Base-by-base conservation (phyloP, 2,113 vertebrate species). In the Phoxinus phoxinus region DNA sequence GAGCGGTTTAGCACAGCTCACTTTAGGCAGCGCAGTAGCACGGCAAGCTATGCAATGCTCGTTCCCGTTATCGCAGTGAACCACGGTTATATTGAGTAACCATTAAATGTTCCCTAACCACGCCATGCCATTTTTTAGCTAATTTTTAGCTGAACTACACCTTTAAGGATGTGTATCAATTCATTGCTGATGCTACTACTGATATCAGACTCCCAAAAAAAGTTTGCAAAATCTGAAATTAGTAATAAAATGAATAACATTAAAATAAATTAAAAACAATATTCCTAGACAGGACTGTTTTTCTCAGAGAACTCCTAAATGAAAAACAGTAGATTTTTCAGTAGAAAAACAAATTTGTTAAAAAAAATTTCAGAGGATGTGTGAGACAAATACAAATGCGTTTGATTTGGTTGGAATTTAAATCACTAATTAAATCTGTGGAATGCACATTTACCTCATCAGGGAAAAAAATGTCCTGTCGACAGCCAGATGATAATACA, bases 331-430 rank as follows among this genome's bases (percentile, higher is more conserved):
- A 74, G 71, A 46, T 48, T 74, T n/a, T n/a, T n/a, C n/a, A n/a
- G n/a, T n/a, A n/a, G n/a, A n/a, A n/a, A n/a, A n/a, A n/a, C n/a
- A n/a, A n/a, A n/a, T n/a, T n/a, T n/a, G n/a, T n/a, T n/a, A n/a
- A n/a, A n/a, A n/a, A n/a, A n/a, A n/a, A n/a, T n/a, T n/a, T n/a
- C 41, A 46, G 71, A 25, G 71, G 41, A 46, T 8, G 2, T 2
- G 2, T 73, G 41, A 74, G 71, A 73, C n/a, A 48, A 25, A 74
- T 48, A 44, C 41, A 17, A 74, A 48, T 23, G 23, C 11, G 0
- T 74, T 17, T 73, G 41, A 73, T 73, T 46, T 74, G 71, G 41
- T 25, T 17, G 41, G 23, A 46, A 74, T 74, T 74, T 46, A 74
- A 73, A 46, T 46, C 71, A 74, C 41, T 46, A 74, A 46, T 41